These are phyloP conservation scores for Melipona bicolor DNA, from an alignment of 2,888 invertebrate species.

Conservation along the genomic window DNA sequence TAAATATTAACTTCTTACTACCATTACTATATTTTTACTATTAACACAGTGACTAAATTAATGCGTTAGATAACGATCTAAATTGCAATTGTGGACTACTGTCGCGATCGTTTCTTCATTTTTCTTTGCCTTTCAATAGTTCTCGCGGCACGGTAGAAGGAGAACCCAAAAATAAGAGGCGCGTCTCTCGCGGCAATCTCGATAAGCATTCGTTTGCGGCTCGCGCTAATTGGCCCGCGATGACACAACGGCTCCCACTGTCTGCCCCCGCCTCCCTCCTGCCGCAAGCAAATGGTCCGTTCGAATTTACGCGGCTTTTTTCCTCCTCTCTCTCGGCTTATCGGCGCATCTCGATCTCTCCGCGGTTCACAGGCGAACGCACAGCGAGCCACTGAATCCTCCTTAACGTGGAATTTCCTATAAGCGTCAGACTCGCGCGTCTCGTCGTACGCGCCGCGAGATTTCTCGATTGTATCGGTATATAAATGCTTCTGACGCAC, in stretches of 20 bases:
- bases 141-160: not conserved
- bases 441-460: too few species aligned
- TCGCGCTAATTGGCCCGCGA: constrained; percentile 64
- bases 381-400: not conserved
- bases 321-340: constrained; percentile 23
- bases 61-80: too few species aligned
- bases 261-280: constrained; percentile 31
- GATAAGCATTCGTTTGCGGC: constrained; percentile 60
- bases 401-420: too few species aligned
- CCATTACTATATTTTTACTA: too few species aligned
- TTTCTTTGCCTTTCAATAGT: not conserved
- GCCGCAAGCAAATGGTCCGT: constrained; percentile 71
- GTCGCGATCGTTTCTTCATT: not conserved
- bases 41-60: too few species aligned
- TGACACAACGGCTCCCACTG: constrained; percentile 55
- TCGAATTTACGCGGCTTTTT: constrained; percentile 73
- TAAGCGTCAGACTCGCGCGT: too few species aligned
- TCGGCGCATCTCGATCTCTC: constrained; percentile 27
- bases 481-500: too few species aligned
- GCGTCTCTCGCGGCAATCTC: constrained; percentile 20
- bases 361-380: not conserved
- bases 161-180: constrained; percentile 9
- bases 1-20: too few species aligned
- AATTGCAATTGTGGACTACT: not conserved
- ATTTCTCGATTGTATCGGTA: too few species aligned